phyloP scores from a whole-genome alignment of 2,797 vertebrate species.

The Rhinophrynus dorsalis region DNA sequence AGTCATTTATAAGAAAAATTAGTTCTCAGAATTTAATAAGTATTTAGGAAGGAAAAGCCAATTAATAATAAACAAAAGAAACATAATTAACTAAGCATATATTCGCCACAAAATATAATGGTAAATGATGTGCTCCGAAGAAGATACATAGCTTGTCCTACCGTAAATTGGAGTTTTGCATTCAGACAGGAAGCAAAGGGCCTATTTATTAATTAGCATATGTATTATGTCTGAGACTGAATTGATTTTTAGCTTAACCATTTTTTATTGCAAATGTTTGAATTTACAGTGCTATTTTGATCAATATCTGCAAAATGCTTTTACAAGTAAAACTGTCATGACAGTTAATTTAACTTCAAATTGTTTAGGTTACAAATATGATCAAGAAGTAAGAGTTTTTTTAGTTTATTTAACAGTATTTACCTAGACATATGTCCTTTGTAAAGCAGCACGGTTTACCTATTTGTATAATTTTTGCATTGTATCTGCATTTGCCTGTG shows the following conservation, averaged over 20 bases:
- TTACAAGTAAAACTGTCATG: conserved; percentile 29
- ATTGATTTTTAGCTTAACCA: conserved; percentile 29
- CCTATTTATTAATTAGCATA: conserved; percentile 40
- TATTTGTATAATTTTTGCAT: no score
- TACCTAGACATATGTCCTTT: no score
- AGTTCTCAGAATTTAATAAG: conserved; percentile 48
- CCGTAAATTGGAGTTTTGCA: conserved; percentile 36
- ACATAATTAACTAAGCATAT: conserved; percentile 49
- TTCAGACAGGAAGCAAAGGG: conserved; percentile 35
- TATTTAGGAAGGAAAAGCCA: conserved; percentile 42
- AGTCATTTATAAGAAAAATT: conserved; percentile 47
- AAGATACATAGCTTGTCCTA: conserved; percentile 41
- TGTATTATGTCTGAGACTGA: conserved; percentile 34
- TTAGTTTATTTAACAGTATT: no score
- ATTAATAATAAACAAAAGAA: conserved; percentile 50
- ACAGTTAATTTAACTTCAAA: conserved; percentile 27
- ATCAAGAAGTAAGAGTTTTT: no score
- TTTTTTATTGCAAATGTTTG: not conserved
- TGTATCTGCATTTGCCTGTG: no score
- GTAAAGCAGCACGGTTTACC: no score
- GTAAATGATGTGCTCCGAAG: conserved; percentile 38
- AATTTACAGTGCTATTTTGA: conserved; percentile 24
- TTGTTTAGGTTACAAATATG: conserved; percentile 25
- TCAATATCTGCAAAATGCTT: conserved; percentile 32
- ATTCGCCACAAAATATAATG: conserved; percentile 41